A percentile compares a stretch with the other conserved stretches of the same genome.
phyloP scores from a whole-genome alignment of 2,113 vertebrate genomes.

The Anas platyrhynchos region DNA sequence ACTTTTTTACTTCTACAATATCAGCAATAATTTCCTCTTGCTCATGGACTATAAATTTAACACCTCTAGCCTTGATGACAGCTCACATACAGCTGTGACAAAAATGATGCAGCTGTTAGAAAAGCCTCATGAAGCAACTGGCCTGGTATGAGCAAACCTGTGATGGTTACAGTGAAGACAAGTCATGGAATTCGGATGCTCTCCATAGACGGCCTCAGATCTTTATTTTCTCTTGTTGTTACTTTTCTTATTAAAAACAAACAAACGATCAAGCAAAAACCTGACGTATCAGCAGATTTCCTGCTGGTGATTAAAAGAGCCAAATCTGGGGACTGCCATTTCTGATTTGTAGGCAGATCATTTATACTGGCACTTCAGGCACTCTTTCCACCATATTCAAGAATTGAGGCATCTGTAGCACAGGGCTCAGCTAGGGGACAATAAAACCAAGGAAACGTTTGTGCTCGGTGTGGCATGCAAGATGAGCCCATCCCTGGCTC shows the following conservation, averaged over 20 bases:
- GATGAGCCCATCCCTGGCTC: not conserved
- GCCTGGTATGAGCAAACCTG: not conserved
- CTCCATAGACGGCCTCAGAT: not conserved
- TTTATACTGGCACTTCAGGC: not conserved
- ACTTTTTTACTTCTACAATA: not conserved
- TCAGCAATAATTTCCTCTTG: not conserved
- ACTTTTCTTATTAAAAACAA: not conserved
- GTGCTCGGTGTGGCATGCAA: not conserved
- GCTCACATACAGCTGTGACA: not conserved
- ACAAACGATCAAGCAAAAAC: not conserved
- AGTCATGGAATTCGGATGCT: not conserved
- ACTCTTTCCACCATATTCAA: rapidly evolving
- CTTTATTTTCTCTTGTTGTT: not conserved
- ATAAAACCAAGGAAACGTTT: not conserved
- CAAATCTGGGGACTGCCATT: not conserved
- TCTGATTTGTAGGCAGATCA: not conserved
- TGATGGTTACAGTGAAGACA: not conserved
- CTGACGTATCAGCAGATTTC: not conserved
- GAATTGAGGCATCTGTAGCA: not conserved
- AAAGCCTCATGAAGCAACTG: not conserved
- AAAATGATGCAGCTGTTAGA: not conserved
- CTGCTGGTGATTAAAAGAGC: not conserved
- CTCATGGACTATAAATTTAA: not conserved
- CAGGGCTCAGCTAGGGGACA: not conserved
- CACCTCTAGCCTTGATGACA: not conserved